Evolutionary conservation across 2,113 vertebrate genomes (phyloP).

Genomic region (Tenrec ecaudatus): DNA sequence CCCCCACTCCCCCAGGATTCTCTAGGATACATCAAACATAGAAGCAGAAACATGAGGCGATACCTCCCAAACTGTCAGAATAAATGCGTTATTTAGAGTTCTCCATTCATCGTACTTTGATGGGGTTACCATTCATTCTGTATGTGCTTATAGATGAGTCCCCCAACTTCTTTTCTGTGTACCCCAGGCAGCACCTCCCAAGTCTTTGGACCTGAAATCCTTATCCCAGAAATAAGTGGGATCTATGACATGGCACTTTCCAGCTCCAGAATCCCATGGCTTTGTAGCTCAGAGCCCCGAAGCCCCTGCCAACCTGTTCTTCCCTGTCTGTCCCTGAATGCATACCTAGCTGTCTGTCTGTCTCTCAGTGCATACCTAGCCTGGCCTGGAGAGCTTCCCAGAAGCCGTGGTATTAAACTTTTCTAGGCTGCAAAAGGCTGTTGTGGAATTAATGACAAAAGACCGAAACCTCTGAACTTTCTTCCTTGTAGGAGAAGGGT

Average conservation of each 20-base stretch:
- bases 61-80: background rate
- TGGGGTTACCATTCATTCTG: background rate
- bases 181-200: background rate
- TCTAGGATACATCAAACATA: background rate
- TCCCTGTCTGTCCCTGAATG: too few species aligned
- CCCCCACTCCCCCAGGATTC: background rate
- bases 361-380: too few species aligned
- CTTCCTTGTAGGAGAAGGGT: background rate
- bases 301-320: background rate
- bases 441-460: background rate
- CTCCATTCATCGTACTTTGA: background rate
- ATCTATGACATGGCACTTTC: background rate
- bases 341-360: too few species aligned
- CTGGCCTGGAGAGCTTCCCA: background rate
- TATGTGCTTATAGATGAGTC: background rate
- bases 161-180: background rate
- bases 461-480: constrained; percentile 25
- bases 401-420: background rate
- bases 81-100: background rate
- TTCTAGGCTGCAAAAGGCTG: background rate
- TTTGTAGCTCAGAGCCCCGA: background rate
- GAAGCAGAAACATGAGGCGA: background rate
- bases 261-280: background rate
- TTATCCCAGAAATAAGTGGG: background rate
- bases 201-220: background rate